Base-by-base conservation (phyloP, 2,113 vertebrate genomes). In the Lepus timidus region DNA sequence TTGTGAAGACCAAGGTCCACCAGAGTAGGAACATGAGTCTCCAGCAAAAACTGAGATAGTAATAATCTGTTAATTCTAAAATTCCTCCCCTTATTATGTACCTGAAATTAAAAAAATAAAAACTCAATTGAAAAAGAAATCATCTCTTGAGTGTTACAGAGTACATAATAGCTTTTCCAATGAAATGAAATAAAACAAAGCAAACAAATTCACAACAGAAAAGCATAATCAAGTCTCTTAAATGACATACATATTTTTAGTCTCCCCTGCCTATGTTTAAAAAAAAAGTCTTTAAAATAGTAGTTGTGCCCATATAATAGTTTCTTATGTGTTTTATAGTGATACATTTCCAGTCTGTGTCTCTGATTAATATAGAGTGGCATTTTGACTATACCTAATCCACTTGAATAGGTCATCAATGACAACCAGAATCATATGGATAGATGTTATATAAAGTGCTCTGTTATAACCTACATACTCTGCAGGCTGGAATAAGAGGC, bases 51-150 rank as follows among this genome's bases (percentile, higher is more conserved):
- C 20, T 51, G 6, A 49, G 64, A 2, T 67, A 73, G 58, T 58
- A 83, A 62, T 84, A 83, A 78, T 55, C 19, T 55, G 19, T 44
- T 86, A 62, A 79, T 68, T 64, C 16, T 83, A 29, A 84, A 64
- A 62, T 44, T 44, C 44, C 6, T 44, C 44, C 39, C 44, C 44
- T 44, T 44, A 44, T 95, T 96, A 85, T 96, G 91, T 90, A 93
- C 85, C 84, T 75, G 52, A 96, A 96, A 91, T 96, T 94, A 96
- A 94, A 95, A 87, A 44, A 44, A 36, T 36, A 36, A 36, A 96
- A 95, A 49, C 90, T 95, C n/a, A 17, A 67, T 85, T 95, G 90
- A 80, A 93, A 95, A 94, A 93, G 94, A 95, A 96, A 93, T 91
- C 84, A 85, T 96, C 89, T 96, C 76, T 84, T 68, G 91, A 95